Evolutionary conservation across 2,797 vertebrate species (phyloP), one percentile per base, ranked within the genome.

Genomic region (Urocyon cinereoargenteus): DNA sequence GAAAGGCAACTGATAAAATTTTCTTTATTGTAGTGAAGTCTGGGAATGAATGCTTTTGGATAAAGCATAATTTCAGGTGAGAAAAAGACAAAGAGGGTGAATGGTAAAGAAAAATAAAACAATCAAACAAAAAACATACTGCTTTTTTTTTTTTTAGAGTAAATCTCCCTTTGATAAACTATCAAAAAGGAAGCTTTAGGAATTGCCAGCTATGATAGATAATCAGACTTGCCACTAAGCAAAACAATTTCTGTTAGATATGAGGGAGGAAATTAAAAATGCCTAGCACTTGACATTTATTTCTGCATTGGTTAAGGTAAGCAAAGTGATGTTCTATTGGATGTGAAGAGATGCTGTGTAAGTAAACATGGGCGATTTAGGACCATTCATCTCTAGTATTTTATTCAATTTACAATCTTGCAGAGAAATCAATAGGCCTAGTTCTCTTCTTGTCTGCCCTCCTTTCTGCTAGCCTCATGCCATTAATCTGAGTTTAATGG

Each of bases 401-500:
- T 57, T 87, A 93, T 90, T 88, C 91, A 85, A 98, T 97, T 53
- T 95, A 93, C 72, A 70, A 75, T 96, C 92, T 90, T 97, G 31
- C 66, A 82, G 14, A 97, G 88, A 96, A 94, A 97, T 97, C 84
- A 96, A 92, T 95, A 97, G 16, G 3, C 34, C 49, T 34, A 59
- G 14, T n/a, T 94, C 73, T 97, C 77, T 94, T 96, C 45, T 70
- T 96, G 61, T 84, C 24, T 84, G 15, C 59, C 55, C 86, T 96
- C 73, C 45, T 40, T 85, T 57, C 45, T 10, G 0, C 78, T 36
- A 84, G 45, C 13, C 79, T 92, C 59, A 53, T 79, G 61, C 34
- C 92, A 91, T 96, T 97, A 97, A 95, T 96, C 84, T 97, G 90
- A 97, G 36, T 77, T 45, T 79, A 90, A 68, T 62, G 51, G 92